Evolutionary conservation across 2,113 vertebrate species (phyloP).

Genomic region (Excalfactoria chinensis): DNA sequence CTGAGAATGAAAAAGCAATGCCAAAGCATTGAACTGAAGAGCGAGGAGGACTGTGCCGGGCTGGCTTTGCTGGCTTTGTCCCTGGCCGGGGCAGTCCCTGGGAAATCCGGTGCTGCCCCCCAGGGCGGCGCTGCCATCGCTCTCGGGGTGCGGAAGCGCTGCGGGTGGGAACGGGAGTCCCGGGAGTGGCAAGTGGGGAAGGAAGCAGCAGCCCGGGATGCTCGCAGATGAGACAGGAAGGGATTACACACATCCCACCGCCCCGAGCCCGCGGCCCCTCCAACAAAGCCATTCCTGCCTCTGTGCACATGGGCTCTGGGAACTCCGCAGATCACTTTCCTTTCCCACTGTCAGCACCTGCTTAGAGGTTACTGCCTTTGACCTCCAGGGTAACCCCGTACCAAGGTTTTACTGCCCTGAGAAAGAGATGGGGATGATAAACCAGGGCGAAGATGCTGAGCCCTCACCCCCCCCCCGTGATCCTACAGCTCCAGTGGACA

Average conservation of each 20-base stretch:
- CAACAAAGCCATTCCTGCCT: constrained; percentile 38
- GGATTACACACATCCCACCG: constrained; percentile 57
- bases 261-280: neutral
- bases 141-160: rapidly evolving
- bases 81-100: neutral
- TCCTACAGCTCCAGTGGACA: neutral
- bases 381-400: neutral
- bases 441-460: rapidly evolving
- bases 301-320: neutral
- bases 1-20: neutral
- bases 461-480: neutral
- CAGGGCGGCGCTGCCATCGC: rapidly evolving
- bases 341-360: constrained; percentile 71
- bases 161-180: neutral
- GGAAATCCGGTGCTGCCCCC: neutral
- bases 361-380: constrained; percentile 41
- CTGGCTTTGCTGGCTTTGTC: neutral
- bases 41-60: neutral
- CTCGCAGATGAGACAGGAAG: constrained; percentile 51
- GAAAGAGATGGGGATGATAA: constrained; percentile 24
- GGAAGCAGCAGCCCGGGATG: neutral
- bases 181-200: neutral
- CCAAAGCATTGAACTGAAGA: neutral
- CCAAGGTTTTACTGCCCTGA: constrained; percentile 36
- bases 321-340: constrained; percentile 18